phyloP scores from a whole-genome alignment of 2,888 invertebrate genomes.

The Congeria kusceri region DNA sequence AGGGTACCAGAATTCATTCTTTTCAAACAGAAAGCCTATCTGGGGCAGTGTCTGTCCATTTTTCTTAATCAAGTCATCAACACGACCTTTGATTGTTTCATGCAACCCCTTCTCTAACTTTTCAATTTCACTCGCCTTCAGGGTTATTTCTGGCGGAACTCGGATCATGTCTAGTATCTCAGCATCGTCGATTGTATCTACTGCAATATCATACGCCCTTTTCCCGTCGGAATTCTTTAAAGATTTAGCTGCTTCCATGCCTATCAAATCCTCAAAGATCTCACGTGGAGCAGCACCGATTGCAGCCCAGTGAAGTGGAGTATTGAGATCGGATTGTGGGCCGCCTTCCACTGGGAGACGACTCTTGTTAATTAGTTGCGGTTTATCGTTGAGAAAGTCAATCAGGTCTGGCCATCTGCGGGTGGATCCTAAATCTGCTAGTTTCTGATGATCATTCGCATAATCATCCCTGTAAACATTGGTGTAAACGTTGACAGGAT shows the following conservation, averaged over 20 bases:
- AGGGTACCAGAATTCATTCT: constrained; percentile 38
- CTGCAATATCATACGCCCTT: constrained; percentile 55
- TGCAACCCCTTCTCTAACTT: constrained; percentile 51
- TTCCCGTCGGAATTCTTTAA: constrained; percentile 39
- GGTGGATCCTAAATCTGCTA: constrained; percentile 24
- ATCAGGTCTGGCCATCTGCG: constrained; percentile 34
- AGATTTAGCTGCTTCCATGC: constrained; percentile 35
- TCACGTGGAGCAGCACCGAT: constrained; percentile 31
- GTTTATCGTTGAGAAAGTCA: constrained; percentile 14
- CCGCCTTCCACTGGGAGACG: constrained; percentile 18
- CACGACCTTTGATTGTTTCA: constrained; percentile 27
- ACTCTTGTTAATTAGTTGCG: constrained; percentile 27
- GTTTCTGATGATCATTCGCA: not conserved
- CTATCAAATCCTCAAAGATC: constrained; percentile 39
- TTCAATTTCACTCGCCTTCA: constrained; percentile 35
- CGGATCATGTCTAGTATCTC: constrained; percentile 33
- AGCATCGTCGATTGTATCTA: constrained; percentile 1
- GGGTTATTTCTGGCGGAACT: constrained; percentile 33
- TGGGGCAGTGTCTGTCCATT: constrained; percentile 51
- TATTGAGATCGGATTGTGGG: constrained; percentile 26
- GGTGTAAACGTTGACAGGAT: constrained; percentile 32
- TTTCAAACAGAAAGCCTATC: constrained; percentile 44
- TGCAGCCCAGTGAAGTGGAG: constrained; percentile 54
- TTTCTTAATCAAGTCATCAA: constrained; percentile 32
- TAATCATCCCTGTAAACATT: not conserved